Evolutionary conservation across 2,888 invertebrate species (phyloP), one percentile per base, ranked within the genome.

Genomic region (Crepidodera aurea): DNA sequence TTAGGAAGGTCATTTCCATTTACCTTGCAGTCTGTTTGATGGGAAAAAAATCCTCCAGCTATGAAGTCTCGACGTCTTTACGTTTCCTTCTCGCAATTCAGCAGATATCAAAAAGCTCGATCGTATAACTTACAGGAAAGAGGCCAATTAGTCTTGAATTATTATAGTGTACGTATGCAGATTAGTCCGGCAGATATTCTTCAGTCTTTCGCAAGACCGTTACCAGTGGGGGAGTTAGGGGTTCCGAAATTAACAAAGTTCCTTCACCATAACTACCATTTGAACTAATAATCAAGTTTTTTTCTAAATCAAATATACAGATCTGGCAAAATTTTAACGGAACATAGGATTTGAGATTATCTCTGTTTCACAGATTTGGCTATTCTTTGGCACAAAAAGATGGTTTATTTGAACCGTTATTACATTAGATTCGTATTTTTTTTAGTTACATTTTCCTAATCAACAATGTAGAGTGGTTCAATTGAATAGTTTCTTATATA

Each of bases 161-260:
- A 60, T 54, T 53, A 60, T 54, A 29, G 60, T 48, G 60, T 60
- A 60, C 25, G 53, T 60, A 60, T 60, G 53, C 54, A 60, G 60
- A 60, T 60, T 54, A 60, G 53, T 19, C 25, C 18, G 22, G 18
- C 39, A 34, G 60, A 54, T 60, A 60, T 22, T 48, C 15, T 34
- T 53, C 37, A 29, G 44, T 16, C 18, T 12, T 42, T 10, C 19
- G 12, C 42, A 42, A n/a, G 42, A n/a, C 18, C 18, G 42, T 15
- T 5, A 42, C 42, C 13, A 42, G 8, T 5, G 42, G n/a, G 16
- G 42, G 2, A 16, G 19, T 3, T 15, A 42, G 16, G 16, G 12
- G 15, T 42, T 15, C 10, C 6, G 13, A 13, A 39, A 39, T 5
- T 39, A 12, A 15, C n/a, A n/a, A n/a, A n/a, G n/a, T n/a, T n/a